Conservation (phyloP, 2,888 invertebrate species). For the Hylaea fasciaria region DNA sequence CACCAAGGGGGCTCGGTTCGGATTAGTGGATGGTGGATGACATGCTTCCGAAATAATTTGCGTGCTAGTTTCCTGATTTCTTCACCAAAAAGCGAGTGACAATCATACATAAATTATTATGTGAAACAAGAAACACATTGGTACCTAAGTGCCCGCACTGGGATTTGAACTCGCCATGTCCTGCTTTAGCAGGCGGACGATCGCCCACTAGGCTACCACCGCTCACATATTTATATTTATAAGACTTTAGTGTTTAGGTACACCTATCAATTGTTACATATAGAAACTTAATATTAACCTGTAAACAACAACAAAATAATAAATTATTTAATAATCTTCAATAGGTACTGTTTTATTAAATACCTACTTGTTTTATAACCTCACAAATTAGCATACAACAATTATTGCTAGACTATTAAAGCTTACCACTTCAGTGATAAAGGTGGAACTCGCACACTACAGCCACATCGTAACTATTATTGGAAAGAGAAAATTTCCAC, state of each 20-base stretch:
- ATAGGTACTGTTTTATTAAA: slow-evolving; percentile 4
- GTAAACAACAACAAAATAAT: slow-evolving; percentile 30
- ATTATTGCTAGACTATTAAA: neutral
- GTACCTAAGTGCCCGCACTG: too few species aligned
- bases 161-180: too few species aligned
- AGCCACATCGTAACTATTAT: neutral
- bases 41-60: too few species aligned
- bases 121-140: too few species aligned
- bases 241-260: neutral
- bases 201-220: too few species aligned
- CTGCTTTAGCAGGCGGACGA: too few species aligned
- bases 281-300: slow-evolving; percentile 15
- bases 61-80: too few species aligned
- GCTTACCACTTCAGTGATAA: neutral
- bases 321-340: slow-evolving; percentile 10
- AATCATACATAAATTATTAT: too few species aligned
- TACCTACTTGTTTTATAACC: slow-evolving; percentile 6
- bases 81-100: too few species aligned
- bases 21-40: too few species aligned
- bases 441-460: neutral
- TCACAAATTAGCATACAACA: neutral
- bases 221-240: too few species aligned
- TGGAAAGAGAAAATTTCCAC: slow-evolving; percentile 49
- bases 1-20: too few species aligned
- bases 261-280: neutral